Evolutionary conservation across 2,797 vertebrate species (phyloP), one percentile per base, ranked within the genome.

Genomic region (Megalops cyprinoides): DNA sequence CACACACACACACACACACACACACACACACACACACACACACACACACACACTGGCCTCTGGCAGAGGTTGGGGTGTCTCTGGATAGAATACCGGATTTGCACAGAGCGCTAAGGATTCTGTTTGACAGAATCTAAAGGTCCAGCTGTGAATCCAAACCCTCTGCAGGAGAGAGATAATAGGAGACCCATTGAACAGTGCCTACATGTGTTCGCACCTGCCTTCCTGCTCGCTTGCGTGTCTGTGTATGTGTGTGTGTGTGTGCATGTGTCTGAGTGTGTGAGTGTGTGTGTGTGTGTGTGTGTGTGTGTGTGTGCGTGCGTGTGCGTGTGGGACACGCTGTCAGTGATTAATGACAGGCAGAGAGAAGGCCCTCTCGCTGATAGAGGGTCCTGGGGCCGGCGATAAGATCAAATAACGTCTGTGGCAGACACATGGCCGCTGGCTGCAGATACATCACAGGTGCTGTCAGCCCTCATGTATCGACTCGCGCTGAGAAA

Each of bases 391-490:
- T 74, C 78, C 74, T 42, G 48, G 46, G 55, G 56, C 53, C 34
- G 51, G 62, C 76, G 83, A 84, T 81, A 65, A 75, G 71, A 86
- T 84, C 79, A 84, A 82, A 76, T 49, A 53, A 71, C 5, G 71
- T 81, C 76, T 78, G 49, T 20, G 76, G 73, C 28, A 77, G 81
- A 84, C 78, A 46, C 71, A 77, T 74, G 14, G 76, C 81, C 53
- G 60, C 55, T 44, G 74, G 79, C 34, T n/a, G 55, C 58, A 74
- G 60, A 82, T 84, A 80, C 81, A 86, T 86, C 81, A 82, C 73
- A 73, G 7, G n/a, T 42, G 31, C 73, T 58, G 79, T 82, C 83
- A 69, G 78, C 75, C 48, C 48, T 60, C 28, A 37, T 44, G 58
- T 74, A 76, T 76, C 55, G 82, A 79, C 44, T 76, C 60, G 76